Conservation (phyloP, 2,113 vertebrate genomes). For the Perca schrenkii region DNA sequence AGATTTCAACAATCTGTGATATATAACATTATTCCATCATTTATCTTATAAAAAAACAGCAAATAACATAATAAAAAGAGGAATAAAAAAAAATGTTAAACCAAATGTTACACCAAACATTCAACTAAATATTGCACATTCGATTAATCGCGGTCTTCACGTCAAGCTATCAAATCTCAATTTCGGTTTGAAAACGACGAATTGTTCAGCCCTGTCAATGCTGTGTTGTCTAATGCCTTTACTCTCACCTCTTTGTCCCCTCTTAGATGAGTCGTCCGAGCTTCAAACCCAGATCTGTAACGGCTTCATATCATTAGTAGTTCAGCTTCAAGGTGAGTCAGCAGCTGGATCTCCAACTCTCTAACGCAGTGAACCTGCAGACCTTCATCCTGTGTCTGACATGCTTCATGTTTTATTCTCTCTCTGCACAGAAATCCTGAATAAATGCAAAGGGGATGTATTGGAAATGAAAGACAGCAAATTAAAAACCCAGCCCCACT, state of each 20-base stretch:
- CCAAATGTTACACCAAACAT: too few species aligned
- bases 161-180: too few species aligned
- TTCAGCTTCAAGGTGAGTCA: constrained; percentile 92
- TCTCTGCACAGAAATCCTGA: constrained; percentile 88
- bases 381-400: neutral
- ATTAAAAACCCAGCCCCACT: constrained; percentile 88
- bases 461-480: constrained; percentile 89
- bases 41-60: too few species aligned
- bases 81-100: too few species aligned
- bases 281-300: constrained; percentile 94
- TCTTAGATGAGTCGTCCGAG: constrained; percentile 91
- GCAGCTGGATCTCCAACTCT: neutral
- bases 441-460: constrained; percentile 93
- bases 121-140: too few species aligned
- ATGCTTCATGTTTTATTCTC: neutral
- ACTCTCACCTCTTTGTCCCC: neutral
- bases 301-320: constrained; percentile 90
- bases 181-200: too few species aligned
- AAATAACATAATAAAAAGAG: too few species aligned
- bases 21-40: too few species aligned
- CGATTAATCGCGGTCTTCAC: too few species aligned
- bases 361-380: fast-evolving
- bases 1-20: too few species aligned
- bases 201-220: too few species aligned
- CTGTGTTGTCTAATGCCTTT: neutral